A percentile compares a stretch with the other conserved stretches of the same genome.
Conservation (phyloP, 2,113 vertebrate species). For the Notarius quadriscutis region DNA sequence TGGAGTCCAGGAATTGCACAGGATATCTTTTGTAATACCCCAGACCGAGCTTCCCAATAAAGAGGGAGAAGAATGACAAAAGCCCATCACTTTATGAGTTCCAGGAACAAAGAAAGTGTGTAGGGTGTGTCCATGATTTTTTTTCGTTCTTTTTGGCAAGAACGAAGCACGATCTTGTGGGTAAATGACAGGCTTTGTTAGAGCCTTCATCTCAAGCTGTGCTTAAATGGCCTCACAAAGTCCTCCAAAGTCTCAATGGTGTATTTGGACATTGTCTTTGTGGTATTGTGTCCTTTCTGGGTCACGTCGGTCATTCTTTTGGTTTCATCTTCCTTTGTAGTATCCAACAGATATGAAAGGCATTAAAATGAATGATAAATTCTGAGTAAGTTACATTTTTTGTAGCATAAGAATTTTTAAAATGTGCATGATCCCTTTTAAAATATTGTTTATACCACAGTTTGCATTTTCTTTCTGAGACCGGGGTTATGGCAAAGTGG, state of each 20-base stretch:
- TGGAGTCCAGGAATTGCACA: not conserved
- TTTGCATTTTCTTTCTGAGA: not conserved
- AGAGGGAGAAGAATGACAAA: constrained; percentile 20
- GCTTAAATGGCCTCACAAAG: not conserved
- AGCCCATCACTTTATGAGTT: constrained; percentile 29
- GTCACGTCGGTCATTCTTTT: not conserved
- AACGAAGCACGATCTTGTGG: not conserved
- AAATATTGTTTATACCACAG: not conserved
- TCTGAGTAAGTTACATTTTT: not conserved
- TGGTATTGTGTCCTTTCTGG: not conserved
- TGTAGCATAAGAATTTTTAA: not conserved
- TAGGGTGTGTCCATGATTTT: not conserved
- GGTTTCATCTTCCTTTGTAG: not conserved
- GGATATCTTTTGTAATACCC: constrained; percentile 31
- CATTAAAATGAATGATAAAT: not conserved
- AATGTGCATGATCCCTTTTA: not conserved
- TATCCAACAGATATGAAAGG: not conserved
- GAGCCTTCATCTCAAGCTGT: constrained; percentile 33
- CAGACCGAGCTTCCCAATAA: constrained; percentile 13
- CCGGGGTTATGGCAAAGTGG: not conserved
- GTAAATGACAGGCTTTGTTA: constrained; percentile 42
- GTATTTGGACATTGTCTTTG: not conserved
- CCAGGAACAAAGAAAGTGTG: not conserved
- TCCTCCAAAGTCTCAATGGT: not conserved
- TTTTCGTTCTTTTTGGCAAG: constrained; percentile 17